A percentile compares a stretch with the other conserved stretches of the same genome.
Evolutionary conservation across 2,888 invertebrate species (phyloP).

Genomic region (Enoplolaimus lenunculus): DNA sequence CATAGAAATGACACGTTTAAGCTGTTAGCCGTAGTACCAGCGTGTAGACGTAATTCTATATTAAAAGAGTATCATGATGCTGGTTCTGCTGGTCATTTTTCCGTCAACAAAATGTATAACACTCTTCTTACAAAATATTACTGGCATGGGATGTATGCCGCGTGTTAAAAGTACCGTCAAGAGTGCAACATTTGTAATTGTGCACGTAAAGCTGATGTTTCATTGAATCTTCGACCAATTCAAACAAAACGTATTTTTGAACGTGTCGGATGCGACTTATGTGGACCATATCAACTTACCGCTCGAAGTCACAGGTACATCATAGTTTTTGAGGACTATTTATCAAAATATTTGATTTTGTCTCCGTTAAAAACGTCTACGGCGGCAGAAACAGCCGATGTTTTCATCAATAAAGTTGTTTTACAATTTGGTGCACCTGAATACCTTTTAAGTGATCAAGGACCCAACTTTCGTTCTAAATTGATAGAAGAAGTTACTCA

Average conservation of each 20-base stretch:
- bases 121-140: not conserved
- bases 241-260: not conserved
- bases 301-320: not conserved
- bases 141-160: not conserved
- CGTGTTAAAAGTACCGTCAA: not conserved
- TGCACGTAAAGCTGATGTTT: not conserved
- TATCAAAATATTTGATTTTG: not conserved
- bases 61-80: not conserved
- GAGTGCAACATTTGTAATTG: not conserved
- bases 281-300: not conserved
- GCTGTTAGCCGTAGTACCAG: not conserved
- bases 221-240: not conserved
- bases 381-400: not conserved
- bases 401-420: slow-evolving; percentile 4
- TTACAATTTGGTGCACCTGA: not conserved
- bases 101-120: not conserved
- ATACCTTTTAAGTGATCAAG: not conserved
- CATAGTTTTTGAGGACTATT: slow-evolving; percentile 1
- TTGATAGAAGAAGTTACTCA: not conserved
- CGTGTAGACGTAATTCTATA: not conserved
- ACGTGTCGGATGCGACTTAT: not conserved
- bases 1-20: not conserved
- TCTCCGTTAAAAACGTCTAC: not conserved
- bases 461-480: not conserved
- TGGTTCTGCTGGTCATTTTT: not conserved